These are phyloP conservation scores for Gymnocheta viridis DNA, from an alignment of 2,888 invertebrate species.

Conservation along the genomic window DNA sequence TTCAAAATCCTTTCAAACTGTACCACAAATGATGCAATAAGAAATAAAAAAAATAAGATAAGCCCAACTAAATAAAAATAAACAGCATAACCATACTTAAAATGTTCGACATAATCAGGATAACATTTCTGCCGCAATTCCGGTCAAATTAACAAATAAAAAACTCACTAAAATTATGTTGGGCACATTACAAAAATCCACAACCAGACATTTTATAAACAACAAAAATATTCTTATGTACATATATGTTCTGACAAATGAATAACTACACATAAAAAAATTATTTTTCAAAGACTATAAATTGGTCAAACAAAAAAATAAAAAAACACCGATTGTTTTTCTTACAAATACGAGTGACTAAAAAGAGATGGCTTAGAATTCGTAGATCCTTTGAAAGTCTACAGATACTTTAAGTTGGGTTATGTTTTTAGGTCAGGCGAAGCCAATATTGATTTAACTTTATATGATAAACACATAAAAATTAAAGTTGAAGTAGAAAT, in stretches of 20 bases:
- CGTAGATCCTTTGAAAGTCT: not conserved
- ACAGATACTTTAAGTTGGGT: not conserved
- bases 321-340: slow-evolving; percentile 14
- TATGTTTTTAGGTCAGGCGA: too few species aligned
- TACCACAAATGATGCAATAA: slow-evolving; percentile 17
- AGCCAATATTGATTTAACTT: too few species aligned
- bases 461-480: too few species aligned
- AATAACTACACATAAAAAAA: not conserved
- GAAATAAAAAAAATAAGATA: not conserved
- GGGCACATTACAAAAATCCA: slow-evolving; percentile 27
- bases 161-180: slow-evolving; percentile 14
- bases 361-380: not conserved
- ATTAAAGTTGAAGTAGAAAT: too few species aligned
- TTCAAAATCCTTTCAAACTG: slow-evolving; percentile 6
- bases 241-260: too few species aligned
- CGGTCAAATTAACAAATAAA: slow-evolving; percentile 47
- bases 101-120: slow-evolving; percentile 57
- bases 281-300: slow-evolving; percentile 21
- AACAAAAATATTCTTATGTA: too few species aligned
- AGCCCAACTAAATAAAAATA: not conserved
- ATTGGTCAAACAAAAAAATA: not conserved
- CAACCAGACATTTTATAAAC: not conserved
- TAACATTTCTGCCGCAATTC: slow-evolving; percentile 59
- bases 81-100: slow-evolving; percentile 31
- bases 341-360: slow-evolving; percentile 2